Evolutionary conservation across 2,888 invertebrate genomes (phyloP).

Genomic region (Sesamia inferens): DNA sequence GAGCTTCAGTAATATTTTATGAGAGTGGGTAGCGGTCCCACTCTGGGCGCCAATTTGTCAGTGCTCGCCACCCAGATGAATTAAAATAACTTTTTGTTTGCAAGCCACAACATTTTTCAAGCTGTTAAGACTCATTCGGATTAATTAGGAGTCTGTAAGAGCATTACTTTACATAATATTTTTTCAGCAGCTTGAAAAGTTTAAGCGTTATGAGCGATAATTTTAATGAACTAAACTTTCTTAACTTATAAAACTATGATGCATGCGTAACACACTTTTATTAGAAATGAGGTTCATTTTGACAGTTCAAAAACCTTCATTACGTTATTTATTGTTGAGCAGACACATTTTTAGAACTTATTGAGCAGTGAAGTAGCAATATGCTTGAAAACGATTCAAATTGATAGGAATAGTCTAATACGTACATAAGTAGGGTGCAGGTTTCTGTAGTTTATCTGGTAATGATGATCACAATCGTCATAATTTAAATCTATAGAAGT

Average conservation of each 20-base stretch:
- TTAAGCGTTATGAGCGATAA: neutral
- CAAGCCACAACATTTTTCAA: constrained; percentile 41
- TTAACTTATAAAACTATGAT: neutral
- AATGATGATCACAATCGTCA: neutral
- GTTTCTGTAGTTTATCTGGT: neutral
- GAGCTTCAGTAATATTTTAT: constrained; percentile 44
- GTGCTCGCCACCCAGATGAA: constrained; percentile 46
- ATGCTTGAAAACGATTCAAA: too few species aligned
- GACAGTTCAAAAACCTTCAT: too few species aligned
- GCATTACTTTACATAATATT: constrained; percentile 9
- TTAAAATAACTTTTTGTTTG: constrained; percentile 53
- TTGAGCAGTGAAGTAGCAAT: too few species aligned
- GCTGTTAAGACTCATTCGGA: constrained; percentile 32
- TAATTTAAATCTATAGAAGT: neutral
- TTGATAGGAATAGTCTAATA: too few species aligned
- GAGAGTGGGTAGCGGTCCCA: constrained; percentile 43
- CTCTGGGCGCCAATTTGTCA: constrained; percentile 61
- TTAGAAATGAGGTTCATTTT: too few species aligned
- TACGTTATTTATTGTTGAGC: too few species aligned
- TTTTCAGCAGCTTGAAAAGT: neutral
- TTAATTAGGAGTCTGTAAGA: constrained; percentile 29
- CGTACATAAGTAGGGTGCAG: neutral
- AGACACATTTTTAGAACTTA: too few species aligned
- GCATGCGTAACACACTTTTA: too few species aligned
- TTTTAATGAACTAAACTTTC: neutral